Evolutionary conservation across 2,888 invertebrate species (phyloP).

Genomic region (Drosophila algonquin): DNA sequence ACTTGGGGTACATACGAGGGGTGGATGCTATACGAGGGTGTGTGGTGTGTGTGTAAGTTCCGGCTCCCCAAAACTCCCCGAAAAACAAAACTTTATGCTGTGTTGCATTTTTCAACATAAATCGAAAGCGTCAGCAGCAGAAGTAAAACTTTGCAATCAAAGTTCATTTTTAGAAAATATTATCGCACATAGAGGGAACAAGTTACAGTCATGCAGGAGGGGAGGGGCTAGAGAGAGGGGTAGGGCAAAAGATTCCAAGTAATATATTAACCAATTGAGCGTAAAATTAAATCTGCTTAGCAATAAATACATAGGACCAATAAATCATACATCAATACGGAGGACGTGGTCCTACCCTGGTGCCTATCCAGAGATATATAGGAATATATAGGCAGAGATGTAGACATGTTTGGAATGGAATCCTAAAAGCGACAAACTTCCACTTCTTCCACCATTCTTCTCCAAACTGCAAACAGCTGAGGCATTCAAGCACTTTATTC

Average conservation of each 20-base stretch:
- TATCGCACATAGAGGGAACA: conserved; percentile 29
- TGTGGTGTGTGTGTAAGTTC: not conserved
- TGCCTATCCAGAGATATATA: too few species aligned
- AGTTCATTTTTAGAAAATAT: conserved; percentile 35
- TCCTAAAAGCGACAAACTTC: too few species aligned
- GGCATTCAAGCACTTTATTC: too few species aligned
- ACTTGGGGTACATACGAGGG: not conserved
- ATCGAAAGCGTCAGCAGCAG: conserved; percentile 67
- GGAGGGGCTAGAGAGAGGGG: not conserved
- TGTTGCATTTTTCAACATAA: conserved; percentile 69
- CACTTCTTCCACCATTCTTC: too few species aligned
- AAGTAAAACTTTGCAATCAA: conserved; percentile 47
- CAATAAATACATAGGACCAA: conserved; percentile 26
- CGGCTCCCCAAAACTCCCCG: not conserved
- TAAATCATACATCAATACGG: conserved; percentile 34
- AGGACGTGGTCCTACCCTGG: not conserved
- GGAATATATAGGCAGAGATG: too few species aligned
- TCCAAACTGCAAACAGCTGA: too few species aligned
- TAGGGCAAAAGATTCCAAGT: conserved; percentile 38
- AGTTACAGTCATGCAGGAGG: conserved; percentile 5
- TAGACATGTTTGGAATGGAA: too few species aligned
- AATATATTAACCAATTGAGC: conserved; percentile 61
- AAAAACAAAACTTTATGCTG: conserved; percentile 56
- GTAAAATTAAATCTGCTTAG: conserved; percentile 45
- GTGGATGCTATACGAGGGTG: not conserved